These are phyloP conservation scores for Oceanodroma tethys DNA, from an alignment of 2,113 vertebrate genomes.

Conservation along the genomic window DNA sequence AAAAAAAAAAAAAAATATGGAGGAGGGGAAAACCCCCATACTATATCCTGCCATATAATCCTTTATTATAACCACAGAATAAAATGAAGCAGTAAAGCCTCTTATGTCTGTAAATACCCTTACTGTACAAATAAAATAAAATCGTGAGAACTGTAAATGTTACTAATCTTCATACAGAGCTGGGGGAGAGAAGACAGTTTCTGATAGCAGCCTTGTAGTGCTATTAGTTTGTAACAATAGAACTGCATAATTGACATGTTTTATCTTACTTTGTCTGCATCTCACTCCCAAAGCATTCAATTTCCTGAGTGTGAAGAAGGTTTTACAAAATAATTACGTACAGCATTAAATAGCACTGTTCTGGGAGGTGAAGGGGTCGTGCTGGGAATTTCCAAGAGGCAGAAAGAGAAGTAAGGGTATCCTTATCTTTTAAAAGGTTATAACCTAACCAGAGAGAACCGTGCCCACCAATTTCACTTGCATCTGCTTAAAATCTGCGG, in stretches of 20 bases:
- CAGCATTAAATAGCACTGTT: neutral
- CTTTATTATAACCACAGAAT: neutral
- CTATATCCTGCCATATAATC: neutral
- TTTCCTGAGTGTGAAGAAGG: neutral
- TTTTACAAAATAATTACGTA: neutral
- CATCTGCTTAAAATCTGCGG: neutral
- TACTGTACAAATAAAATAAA: neutral
- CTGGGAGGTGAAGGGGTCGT: neutral
- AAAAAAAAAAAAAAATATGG: neutral
- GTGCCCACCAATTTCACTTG: neutral
- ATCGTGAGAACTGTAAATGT: neutral
- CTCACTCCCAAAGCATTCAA: neutral
- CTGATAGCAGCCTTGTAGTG: neutral
- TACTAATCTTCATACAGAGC: neutral
- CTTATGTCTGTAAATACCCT: neutral
- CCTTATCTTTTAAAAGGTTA: neutral
- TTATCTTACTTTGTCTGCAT: neutral
- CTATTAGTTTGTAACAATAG: neutral
- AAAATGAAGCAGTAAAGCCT: neutral
- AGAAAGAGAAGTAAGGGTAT: neutral
- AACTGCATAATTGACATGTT: neutral
- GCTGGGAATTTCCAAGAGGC: neutral
- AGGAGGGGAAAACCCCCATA: accelerated
- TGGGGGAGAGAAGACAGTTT: neutral
- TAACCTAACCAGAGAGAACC: neutral